phyloP scores from a whole-genome alignment of 1,140 invertebrate genomes.

The Pachypeltis micranthus region DNA sequence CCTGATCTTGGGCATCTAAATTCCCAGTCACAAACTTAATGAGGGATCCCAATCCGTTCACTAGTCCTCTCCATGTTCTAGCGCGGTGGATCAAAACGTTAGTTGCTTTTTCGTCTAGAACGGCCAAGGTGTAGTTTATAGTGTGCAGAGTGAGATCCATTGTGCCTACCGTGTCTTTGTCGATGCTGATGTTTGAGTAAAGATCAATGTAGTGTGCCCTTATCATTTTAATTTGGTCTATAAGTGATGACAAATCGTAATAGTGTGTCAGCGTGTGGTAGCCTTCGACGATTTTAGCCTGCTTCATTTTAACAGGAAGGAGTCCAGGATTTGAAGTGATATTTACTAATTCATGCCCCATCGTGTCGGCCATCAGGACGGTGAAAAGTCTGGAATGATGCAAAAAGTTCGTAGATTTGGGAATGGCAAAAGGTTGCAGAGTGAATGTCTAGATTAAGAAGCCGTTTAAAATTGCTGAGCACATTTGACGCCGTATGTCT shows the following conservation, averaged over 20 bases:
- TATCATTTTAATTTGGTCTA: background rate
- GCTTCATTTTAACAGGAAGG: background rate
- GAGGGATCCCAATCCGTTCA: background rate
- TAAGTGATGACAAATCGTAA: background rate
- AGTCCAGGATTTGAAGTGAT: background rate
- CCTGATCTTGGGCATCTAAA: background rate
- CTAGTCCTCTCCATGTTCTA: background rate
- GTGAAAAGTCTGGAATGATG: background rate
- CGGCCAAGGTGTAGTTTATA: background rate
- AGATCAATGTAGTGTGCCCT: background rate
- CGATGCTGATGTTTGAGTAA: too few relatives aligned
- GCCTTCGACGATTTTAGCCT: background rate
- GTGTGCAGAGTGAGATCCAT: too few relatives aligned
- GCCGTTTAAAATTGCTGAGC: background rate
- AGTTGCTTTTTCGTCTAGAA: background rate
- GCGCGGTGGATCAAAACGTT: background rate
- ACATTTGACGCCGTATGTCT: background rate
- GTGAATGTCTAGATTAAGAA: too few relatives aligned
- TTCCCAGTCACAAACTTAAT: background rate
- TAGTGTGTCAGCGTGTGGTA: background rate
- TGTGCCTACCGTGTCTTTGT: too few relatives aligned
- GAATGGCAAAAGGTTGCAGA: too few relatives aligned
- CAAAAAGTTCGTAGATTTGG: too few relatives aligned
- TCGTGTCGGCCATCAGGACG: background rate
- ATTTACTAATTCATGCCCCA: background rate